phyloP scores from a whole-genome alignment of 2,113 vertebrate genomes.

The Nothobranchius furzeri region DNA sequence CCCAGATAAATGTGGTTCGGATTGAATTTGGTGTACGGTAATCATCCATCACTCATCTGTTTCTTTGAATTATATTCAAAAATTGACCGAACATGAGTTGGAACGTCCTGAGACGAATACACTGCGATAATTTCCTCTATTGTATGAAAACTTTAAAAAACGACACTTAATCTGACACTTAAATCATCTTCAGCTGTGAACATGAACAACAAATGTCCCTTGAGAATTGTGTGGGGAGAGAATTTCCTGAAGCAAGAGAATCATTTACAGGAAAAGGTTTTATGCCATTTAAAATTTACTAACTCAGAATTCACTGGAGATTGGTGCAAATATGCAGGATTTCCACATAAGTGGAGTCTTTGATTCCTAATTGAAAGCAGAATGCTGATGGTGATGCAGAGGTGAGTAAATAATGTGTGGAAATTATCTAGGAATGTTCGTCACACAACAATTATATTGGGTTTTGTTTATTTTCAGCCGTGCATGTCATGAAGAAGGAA shows the following conservation, averaged over 20 bases:
- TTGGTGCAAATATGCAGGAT: neutral
- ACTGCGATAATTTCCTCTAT: constrained; percentile 17
- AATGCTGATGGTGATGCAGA: neutral
- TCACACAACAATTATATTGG: neutral
- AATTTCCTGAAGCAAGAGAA: neutral
- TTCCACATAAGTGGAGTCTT: neutral
- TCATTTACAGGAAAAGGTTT: constrained; percentile 8
- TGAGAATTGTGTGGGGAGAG: neutral
- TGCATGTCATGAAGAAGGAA: neutral
- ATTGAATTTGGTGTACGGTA: neutral
- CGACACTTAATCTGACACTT: neutral
- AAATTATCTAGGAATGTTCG: constrained; percentile 30
- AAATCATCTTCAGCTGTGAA: neutral
- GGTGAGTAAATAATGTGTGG: neutral
- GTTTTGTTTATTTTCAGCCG: neutral
- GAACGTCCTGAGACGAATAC: neutral
- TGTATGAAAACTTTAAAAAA: constrained; percentile 5
- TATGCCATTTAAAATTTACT: neutral
- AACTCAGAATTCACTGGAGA: neutral
- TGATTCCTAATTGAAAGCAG: constrained; percentile 34
- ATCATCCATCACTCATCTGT: neutral
- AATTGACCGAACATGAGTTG: neutral
- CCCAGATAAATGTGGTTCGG: neutral
- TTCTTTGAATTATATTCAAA: constrained; percentile 1
- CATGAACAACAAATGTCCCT: neutral